phyloP scores from a whole-genome alignment of 2,888 invertebrate species.

The Acleris cristana region DNA sequence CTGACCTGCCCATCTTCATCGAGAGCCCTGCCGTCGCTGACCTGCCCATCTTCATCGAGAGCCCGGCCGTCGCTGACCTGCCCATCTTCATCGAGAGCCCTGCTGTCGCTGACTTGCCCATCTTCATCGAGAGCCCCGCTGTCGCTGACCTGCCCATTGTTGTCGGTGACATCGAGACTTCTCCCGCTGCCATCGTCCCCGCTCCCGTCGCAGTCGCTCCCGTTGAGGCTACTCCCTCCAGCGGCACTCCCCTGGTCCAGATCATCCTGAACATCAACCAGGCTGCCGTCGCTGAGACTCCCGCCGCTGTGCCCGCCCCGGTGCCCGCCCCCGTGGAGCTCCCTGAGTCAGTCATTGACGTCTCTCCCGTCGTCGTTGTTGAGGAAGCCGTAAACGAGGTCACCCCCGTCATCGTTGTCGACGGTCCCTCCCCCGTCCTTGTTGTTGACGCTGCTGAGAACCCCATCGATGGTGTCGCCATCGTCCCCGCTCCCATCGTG shows the following conservation, averaged over 20 bases:
- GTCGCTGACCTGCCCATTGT: slow-evolving; percentile 23
- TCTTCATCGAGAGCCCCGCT: slow-evolving; percentile 23
- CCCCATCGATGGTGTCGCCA: slow-evolving; percentile 9
- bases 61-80: slow-evolving; percentile 8
- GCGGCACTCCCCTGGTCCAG: slow-evolving; percentile 49
- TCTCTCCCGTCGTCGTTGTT: slow-evolving; percentile 30
- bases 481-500: slow-evolving; percentile 22
- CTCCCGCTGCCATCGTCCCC: slow-evolving; percentile 35
- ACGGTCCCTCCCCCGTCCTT: slow-evolving; percentile 5
- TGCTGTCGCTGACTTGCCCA: slow-evolving; percentile 32
- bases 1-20: slow-evolving; percentile 4
- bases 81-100: slow-evolving; percentile 32
- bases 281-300: slow-evolving; percentile 37
- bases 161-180: slow-evolving; percentile 23
- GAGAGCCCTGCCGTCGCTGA: slow-evolving; percentile 15
- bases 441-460: slow-evolving; percentile 15
- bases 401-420: slow-evolving; percentile 9
- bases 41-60: slow-evolving; percentile 6
- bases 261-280: slow-evolving; percentile 55
- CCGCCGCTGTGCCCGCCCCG: slow-evolving; percentile 38
- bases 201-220: slow-evolving; percentile 35
- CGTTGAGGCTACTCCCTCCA: slow-evolving; percentile 36
- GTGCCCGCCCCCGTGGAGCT: slow-evolving; percentile 35
- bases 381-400: slow-evolving; percentile 12
- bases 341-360: slow-evolving; percentile 34